Conservation (phyloP, 2,888 invertebrate species). For the Rhamnusium bicolor region DNA sequence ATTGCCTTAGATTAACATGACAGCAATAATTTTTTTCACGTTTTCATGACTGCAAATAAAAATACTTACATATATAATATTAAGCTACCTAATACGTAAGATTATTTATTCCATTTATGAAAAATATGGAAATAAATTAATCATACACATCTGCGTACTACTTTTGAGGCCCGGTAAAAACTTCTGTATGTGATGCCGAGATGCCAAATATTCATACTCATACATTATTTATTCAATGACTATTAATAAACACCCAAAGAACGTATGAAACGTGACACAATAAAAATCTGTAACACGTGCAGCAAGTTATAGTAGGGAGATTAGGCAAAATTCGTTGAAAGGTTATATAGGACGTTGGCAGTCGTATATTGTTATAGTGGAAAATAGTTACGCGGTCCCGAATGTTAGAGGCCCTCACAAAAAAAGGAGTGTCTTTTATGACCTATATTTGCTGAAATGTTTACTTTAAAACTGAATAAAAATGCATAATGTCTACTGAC, state of each 20-base stretch:
- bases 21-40: neutral
- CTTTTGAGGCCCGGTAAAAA: neutral
- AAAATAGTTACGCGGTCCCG: no score
- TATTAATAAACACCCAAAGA: neutral
- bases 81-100: neutral
- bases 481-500: no score
- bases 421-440: no score
- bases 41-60: neutral
- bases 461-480: no score
- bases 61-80: no score
- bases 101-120: neutral
- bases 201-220: no score
- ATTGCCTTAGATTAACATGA: neutral
- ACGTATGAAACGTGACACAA: neutral
- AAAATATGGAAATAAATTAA: neutral
- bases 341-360: no score
- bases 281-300: neutral
- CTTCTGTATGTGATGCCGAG: neutral
- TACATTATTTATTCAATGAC: neutral
- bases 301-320: slow-evolving; percentile 3
- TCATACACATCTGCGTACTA: neutral
- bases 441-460: no score
- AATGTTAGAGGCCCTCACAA: no score
- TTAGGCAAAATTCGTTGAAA: no score
- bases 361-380: no score